Evolutionary conservation across 2,888 invertebrate genomes (phyloP).

Genomic region (Cylindroiulus punctatus): DNA sequence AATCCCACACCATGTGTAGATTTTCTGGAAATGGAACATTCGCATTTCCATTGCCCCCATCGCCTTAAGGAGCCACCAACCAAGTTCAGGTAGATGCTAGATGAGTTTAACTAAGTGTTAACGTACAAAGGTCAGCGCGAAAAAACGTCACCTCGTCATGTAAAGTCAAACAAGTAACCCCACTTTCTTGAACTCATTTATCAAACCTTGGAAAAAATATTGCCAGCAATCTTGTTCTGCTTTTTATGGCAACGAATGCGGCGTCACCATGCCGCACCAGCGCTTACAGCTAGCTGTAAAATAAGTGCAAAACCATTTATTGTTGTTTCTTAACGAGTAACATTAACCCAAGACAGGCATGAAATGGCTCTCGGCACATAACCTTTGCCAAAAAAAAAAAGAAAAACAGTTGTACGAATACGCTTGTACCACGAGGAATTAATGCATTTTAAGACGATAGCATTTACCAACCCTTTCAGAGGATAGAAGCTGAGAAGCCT

Average conservation of each 20-base stretch:
- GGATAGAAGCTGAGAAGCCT: neutral
- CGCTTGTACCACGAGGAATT: neutral
- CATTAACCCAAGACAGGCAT: slow-evolving; percentile 8
- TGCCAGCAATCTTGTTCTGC: neutral
- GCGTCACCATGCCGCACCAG: slow-evolving; percentile 30
- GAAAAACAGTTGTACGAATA: neutral
- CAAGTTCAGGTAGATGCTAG: slow-evolving; percentile 43
- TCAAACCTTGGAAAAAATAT: slow-evolving; percentile 11
- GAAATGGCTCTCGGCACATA: neutral
- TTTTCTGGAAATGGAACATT: slow-evolving; percentile 24
- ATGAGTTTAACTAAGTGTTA: slow-evolving; percentile 45
- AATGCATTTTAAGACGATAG: neutral
- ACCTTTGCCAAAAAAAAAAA: neutral
- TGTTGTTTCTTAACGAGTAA: neutral
- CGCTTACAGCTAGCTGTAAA: neutral
- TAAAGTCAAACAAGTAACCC: slow-evolving; percentile 28
- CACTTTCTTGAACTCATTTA: slow-evolving; percentile 30
- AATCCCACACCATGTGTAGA: slow-evolving; percentile 13
- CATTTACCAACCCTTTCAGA: neutral
- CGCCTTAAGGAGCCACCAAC: slow-evolving; percentile 6
- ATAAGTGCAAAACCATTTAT: slow-evolving; percentile 18
- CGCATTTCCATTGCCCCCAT: neutral
- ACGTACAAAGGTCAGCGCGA: neutral
- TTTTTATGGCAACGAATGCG: slow-evolving; percentile 10
- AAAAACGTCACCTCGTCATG: slow-evolving; percentile 42